Evolutionary conservation across 2,797 vertebrate genomes (phyloP).

Genomic region (Sebastes oblongus): DNA sequence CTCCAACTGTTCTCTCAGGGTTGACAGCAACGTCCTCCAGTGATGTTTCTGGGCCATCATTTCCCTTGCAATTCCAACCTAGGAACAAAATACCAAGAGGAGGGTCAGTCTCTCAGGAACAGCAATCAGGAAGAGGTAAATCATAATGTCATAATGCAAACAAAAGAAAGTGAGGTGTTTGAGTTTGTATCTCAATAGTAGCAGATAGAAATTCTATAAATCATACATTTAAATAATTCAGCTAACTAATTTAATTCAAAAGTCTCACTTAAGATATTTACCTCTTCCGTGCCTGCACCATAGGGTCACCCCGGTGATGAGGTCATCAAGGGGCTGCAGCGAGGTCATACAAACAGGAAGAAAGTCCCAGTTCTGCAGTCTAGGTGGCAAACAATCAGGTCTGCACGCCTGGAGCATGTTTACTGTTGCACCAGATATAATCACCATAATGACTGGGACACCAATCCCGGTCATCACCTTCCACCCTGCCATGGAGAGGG

Average conservation of each 20-base stretch:
- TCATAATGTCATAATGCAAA: background rate
- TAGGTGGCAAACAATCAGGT: conserved; percentile 34
- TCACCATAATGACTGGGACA: conserved; percentile 9
- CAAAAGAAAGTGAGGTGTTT: background rate
- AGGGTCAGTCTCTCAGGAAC: background rate
- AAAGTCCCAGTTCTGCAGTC: conserved; percentile 50
- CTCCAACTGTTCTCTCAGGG: background rate
- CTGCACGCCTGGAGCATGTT: conserved; percentile 35
- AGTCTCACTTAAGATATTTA: background rate
- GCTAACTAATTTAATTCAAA: background rate
- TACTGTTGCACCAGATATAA: background rate
- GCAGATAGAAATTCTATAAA: background rate
- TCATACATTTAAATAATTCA: background rate
- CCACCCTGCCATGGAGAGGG: conserved; percentile 58
- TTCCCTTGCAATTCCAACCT: conserved; percentile 12
- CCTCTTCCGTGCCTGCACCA: conserved; percentile 12
- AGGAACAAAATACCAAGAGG: background rate
- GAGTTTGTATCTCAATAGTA: background rate
- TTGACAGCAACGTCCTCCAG: background rate
- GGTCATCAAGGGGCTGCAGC: conserved; percentile 47
- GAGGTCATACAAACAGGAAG: conserved; percentile 56
- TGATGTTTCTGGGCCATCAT: background rate
- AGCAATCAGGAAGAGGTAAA: background rate
- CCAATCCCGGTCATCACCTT: conserved; percentile 46
- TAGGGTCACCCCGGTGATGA: conserved; percentile 36